Percentiles rank a stretch among this genome's conserved stretches.
Evolutionary conservation across 2,113 vertebrate genomes (phyloP).

Genomic region (Epinephelus cyanopodus): DNA sequence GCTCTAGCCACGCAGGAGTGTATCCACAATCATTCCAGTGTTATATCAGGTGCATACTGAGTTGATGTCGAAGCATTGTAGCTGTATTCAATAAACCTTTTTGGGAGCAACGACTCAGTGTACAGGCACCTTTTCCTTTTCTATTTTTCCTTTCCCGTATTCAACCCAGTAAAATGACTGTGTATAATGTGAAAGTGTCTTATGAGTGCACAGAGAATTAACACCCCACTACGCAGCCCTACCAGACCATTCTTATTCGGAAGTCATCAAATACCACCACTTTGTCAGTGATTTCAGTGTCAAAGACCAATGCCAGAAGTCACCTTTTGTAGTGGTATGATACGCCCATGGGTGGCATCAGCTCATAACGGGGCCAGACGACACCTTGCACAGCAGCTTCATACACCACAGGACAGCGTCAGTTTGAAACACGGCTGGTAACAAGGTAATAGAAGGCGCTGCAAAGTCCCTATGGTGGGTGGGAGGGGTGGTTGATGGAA

Average conservation of each 20-base stretch:
- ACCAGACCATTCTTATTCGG: not conserved
- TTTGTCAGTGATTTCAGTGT: too few relatives aligned
- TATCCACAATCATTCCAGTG: not conserved
- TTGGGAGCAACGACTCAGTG: not conserved
- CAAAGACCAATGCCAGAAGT: too few relatives aligned
- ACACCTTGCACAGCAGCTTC: too few relatives aligned
- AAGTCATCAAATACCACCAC: too few relatives aligned
- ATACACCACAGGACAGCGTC: too few relatives aligned
- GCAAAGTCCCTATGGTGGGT: too few relatives aligned
- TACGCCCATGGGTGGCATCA: too few relatives aligned
- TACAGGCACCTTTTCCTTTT: not conserved
- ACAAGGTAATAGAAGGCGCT: too few relatives aligned
- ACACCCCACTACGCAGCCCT: not conserved
- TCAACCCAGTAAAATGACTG: not conserved
- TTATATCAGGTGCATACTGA: not conserved
- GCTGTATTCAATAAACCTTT: not conserved
- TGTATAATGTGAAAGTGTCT: not conserved
- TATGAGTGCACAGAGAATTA: not conserved
- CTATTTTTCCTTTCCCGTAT: not conserved
- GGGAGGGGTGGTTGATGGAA: too few relatives aligned
- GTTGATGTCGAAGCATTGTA: not conserved
- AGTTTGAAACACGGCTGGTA: too few relatives aligned
- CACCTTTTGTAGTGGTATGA: too few relatives aligned
- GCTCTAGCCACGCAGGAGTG: not conserved
- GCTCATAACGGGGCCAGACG: too few relatives aligned